Conservation (phyloP, 35 echinoderm and acorn worm genomes). For the Patiria miniata region DNA sequence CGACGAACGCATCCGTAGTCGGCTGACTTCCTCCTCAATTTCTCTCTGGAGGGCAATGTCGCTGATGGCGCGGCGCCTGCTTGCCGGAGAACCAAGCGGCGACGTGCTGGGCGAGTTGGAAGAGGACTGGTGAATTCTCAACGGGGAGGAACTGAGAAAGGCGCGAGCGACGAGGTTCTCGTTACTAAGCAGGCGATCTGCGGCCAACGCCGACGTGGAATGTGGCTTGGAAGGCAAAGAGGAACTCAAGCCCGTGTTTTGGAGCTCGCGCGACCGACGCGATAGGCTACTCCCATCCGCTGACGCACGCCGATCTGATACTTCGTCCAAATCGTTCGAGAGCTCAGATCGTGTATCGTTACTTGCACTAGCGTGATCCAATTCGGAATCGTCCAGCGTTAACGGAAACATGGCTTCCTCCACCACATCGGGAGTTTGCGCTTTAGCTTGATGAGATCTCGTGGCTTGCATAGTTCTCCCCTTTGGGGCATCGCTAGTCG, state of each 20-base stretch:
- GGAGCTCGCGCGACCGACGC: background rate
- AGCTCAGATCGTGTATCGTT: too few relatives aligned
- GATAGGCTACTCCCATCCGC: background rate
- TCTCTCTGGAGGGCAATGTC: conserved; percentile 75
- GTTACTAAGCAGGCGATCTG: background rate
- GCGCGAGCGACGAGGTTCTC: conserved; percentile 7
- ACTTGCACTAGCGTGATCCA: too few relatives aligned
- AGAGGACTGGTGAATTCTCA: background rate
- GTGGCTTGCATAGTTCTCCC: background rate
- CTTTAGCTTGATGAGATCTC: background rate
- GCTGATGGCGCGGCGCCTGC: conserved; percentile 50
- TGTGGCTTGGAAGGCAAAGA: background rate
- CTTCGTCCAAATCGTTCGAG: background rate
- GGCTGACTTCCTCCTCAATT: conserved; percentile 67
- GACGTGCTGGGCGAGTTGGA: background rate
- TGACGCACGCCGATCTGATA: background rate
- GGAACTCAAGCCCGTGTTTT: background rate
- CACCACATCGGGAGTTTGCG: background rate
- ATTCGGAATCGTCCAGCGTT: conserved; percentile 1
- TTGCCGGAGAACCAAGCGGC: conserved; percentile 19
- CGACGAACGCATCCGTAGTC: conserved; percentile 58
- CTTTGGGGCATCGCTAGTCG: too few relatives aligned
- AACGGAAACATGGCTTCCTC: conserved; percentile 18
- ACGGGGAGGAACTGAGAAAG: background rate
- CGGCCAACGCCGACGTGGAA: background rate